Percentiles rank a stretch among this genome's conserved stretches.
phyloP scores from a whole-genome alignment of 2,113 vertebrate genomes.

The Centropus unirufus region DNA sequence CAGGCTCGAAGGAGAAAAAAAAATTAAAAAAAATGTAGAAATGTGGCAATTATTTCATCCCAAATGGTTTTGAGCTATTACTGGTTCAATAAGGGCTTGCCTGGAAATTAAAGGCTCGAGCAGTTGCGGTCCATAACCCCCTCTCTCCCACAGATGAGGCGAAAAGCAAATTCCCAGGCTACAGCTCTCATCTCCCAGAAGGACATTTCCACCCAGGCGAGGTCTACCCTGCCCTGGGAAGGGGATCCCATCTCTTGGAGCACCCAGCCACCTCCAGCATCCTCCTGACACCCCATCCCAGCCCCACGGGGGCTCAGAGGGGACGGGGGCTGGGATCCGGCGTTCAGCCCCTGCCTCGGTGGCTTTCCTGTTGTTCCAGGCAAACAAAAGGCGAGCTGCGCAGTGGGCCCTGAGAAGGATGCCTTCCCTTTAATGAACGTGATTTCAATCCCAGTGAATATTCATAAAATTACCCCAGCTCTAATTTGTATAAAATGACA shows the following conservation, averaged over 20 bases:
- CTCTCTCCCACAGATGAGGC: not conserved
- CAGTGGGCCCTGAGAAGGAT: conserved; percentile 62
- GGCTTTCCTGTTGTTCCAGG: conserved; percentile 56
- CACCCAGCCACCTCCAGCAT: not conserved
- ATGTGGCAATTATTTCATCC: conserved; percentile 66
- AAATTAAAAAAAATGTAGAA: not conserved
- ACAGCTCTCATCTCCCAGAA: not conserved
- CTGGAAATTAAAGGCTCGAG: conserved; percentile 47
- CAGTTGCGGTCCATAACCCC: not conserved
- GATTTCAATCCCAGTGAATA: conserved; percentile 83
- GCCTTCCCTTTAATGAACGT: conserved; percentile 74
- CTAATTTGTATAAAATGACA: conserved; percentile 84
- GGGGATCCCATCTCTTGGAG: not conserved
- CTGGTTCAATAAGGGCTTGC: conserved; percentile 41
- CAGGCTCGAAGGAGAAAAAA: not conserved
- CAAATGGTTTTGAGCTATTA: conserved; percentile 55
- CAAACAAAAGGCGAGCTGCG: conserved; percentile 67
- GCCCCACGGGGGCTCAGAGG: rapidly evolving
- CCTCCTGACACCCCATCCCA: not conserved
- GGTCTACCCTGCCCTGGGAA: not conserved
- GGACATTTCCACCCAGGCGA: not conserved
- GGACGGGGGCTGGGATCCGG: not conserved
- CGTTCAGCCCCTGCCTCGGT: not conserved
- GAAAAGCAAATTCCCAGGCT: conserved; percentile 45
- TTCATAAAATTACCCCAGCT: conserved; percentile 81